These are phyloP conservation scores for Cliona cf. orientalis DNA, from an alignment of 37 sponge, comb jelly and placozoan species.

Conservation along the genomic window DNA sequence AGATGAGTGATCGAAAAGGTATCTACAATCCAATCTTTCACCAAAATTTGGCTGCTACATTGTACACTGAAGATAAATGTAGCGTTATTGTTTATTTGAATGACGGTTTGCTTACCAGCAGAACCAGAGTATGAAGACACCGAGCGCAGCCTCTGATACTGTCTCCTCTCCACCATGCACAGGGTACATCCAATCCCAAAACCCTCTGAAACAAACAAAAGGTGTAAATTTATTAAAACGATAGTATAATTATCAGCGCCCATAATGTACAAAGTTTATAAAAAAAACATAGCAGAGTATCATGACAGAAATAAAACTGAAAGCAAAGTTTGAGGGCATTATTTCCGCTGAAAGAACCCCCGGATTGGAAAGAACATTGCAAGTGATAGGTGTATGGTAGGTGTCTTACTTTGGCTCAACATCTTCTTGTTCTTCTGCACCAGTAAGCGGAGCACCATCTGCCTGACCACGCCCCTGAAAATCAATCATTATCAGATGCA, in stretches of 20 bases:
- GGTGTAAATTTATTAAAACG: neutral
- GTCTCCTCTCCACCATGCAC: constrained; percentile 77
- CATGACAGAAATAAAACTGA: no score
- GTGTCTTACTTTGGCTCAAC: constrained; percentile 20
- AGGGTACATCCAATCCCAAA: constrained; percentile 90
- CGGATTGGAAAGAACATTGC: no score
- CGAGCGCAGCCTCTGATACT: constrained; percentile 85
- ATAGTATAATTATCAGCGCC: no score
- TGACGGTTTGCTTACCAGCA: constrained; percentile 54
- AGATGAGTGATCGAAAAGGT: no score
- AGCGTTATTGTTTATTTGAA: neutral
- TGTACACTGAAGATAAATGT: neutral
- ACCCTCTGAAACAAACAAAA: constrained; percentile 23
- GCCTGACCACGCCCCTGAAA: neutral
- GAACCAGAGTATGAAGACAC: constrained; percentile 94
- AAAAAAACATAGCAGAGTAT: no score
- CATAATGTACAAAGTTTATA: no score
- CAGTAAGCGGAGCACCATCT: neutral
- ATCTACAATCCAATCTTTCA: no score
- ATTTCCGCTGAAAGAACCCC: no score
- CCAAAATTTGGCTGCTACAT: no score
- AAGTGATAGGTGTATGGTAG: no score
- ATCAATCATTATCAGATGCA: no score
- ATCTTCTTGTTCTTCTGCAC: constrained; percentile 30
- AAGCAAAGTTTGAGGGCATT: no score